Base-by-base conservation (phyloP, 1,140 invertebrate species). In the Cepaea nemoralis region DNA sequence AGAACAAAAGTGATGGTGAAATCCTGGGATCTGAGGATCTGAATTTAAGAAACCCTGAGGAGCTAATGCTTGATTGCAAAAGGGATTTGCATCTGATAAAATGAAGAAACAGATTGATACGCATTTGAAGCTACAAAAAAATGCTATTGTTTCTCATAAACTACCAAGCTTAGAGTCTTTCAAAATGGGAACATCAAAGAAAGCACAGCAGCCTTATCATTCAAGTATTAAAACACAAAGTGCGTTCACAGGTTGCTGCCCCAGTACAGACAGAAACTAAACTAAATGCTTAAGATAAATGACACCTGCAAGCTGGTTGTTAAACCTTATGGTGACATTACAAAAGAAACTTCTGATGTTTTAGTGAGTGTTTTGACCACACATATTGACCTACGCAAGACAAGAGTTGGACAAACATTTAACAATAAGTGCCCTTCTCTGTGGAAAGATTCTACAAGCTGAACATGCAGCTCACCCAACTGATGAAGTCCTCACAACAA, bases 311-410 rank as follows among this genome's bases (percentile, higher is more conserved):
- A 74, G 40, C 42, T 74, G 3, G 27, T 74, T 33, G 27, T 74
- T 74, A 74, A 74, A 31, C 71, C 71, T 19, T 74, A 74, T 48
- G 71, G 71, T 42, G 71, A 74, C 24, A 48, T 74, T 48, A 48
- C 42, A 2, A 74, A 74, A 48, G 71, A 74, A 35, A n/a, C 37
- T 10, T 74, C 71, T 45, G 71, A 74, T 74, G 27, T 74, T 50
- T 48, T 74, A 12, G 71, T 74, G 1, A 27, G 19, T 19, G 27
- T 74, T 74, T 27, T 74, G 71, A 27, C 22, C 37, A 1, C 19
- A 2, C 31, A 27, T 6, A 16, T 74, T 1, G 42, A 74, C n/a
- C 31, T 74, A 27, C 12, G 39, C 27, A 74, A 48, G 35, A 74
- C 71, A 27, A 42, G 71, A 50, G 42, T 74, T 39, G 71, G 71